These are phyloP conservation scores for Octodonta nipae DNA, from an alignment of 2,888 invertebrate species.

Conservation along the genomic window DNA sequence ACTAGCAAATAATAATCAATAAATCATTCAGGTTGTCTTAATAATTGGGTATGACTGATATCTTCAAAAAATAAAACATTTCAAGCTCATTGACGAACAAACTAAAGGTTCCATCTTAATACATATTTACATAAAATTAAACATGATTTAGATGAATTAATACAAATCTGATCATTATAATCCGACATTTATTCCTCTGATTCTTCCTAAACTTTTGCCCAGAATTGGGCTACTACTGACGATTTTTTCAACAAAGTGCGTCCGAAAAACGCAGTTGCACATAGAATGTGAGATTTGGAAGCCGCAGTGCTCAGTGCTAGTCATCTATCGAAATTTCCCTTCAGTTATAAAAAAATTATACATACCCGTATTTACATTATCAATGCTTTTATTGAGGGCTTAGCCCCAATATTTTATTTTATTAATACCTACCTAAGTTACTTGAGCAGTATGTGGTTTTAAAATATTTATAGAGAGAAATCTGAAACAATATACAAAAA, in stretches of 20 bases:
- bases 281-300: conserved; percentile 25
- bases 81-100: too few species aligned
- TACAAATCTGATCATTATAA: too few species aligned
- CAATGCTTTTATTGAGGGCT: conserved; percentile 9
- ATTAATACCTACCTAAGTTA: conserved; percentile 13
- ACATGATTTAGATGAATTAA: too few species aligned
- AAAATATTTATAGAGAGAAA: neutral
- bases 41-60: too few species aligned
- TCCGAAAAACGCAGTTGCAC: conserved; percentile 27
- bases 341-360: conserved; percentile 2
- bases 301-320: conserved; percentile 25
- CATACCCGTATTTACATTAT: conserved; percentile 16
- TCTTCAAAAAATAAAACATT: too few species aligned
- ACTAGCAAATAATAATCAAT: too few species aligned
- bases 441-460: conserved; percentile 14
- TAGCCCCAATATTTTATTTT: conserved; percentile 2
- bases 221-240: conserved; percentile 22
- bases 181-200: too few species aligned
- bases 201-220: too few species aligned
- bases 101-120: too few species aligned
- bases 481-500: neutral
- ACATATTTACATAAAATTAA: too few species aligned
- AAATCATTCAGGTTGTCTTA: too few species aligned
- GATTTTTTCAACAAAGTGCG: conserved; percentile 30
- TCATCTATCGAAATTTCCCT: conserved; percentile 14